Conservation (phyloP, 2,888 invertebrate genomes). For the Cerastoderma edule region DNA sequence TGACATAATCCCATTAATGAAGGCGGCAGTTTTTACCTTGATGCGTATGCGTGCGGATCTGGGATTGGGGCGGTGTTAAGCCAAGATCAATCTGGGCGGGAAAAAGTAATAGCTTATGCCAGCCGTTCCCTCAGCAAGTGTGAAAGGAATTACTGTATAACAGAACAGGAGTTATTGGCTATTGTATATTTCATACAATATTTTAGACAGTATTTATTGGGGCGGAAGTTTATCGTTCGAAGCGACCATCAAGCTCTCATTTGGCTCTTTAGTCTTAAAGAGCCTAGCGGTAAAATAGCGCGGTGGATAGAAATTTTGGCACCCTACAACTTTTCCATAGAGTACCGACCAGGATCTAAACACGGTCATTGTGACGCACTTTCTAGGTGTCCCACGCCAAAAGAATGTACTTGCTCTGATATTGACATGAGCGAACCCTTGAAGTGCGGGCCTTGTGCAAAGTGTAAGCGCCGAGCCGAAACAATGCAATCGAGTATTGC, state of each 20-base stretch:
- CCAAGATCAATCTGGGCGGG: conserved; percentile 44
- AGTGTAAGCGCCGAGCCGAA: not conserved
- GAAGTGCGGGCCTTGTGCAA: not conserved
- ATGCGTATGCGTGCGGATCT: conserved; percentile 51
- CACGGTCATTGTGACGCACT: conserved; percentile 38
- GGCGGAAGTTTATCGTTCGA: conserved; percentile 15
- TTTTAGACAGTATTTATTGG: conserved; percentile 21
- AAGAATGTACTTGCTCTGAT: conserved; percentile 36
- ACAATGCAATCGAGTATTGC: not conserved
- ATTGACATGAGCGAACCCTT: not conserved
- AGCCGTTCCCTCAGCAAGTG: conserved; percentile 40
- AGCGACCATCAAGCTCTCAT: conserved; percentile 44
- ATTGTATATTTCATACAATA: not conserved
- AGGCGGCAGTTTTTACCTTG: conserved; percentile 41
- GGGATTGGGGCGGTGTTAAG: conserved; percentile 46
- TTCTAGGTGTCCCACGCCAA: conserved; percentile 39
- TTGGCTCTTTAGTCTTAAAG: conserved; percentile 54
- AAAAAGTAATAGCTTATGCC: conserved; percentile 48
- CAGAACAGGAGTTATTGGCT: not conserved
- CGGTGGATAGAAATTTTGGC: conserved; percentile 16
- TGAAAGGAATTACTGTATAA: conserved; percentile 9
- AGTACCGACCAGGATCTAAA: not conserved
- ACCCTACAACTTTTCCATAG: not conserved
- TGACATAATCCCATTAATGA: conserved; percentile 30
- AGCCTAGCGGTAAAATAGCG: conserved; percentile 49